phyloP scores from a whole-genome alignment of 2,888 invertebrate species.

The Dolichomitus sp. region DNA sequence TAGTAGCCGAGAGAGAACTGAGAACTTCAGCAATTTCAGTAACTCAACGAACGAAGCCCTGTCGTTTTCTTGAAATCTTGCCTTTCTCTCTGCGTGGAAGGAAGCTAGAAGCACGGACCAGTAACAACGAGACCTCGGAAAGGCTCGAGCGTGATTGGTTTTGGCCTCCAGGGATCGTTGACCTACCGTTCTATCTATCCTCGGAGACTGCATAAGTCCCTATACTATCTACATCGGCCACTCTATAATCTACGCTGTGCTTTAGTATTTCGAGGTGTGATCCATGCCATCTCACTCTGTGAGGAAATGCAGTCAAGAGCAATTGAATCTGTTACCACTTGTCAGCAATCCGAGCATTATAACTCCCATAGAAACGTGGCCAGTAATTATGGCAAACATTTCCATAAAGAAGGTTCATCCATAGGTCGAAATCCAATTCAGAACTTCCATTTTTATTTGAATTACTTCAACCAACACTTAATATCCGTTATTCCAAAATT shows the following conservation, averaged over 20 bases:
- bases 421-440: no score
- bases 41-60: conserved; percentile 70
- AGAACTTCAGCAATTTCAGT: conserved; percentile 74
- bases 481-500: no score
- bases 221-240: conserved; percentile 4
- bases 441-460: no score
- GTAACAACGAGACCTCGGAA: conserved; percentile 70
- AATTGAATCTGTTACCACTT: background rate
- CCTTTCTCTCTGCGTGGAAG: conserved; percentile 35
- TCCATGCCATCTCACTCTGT: background rate
- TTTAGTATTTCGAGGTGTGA: conserved; percentile 28
- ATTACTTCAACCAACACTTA: no score
- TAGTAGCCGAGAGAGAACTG: conserved; percentile 50
- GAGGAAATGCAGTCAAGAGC: background rate
- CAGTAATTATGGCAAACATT: no score
- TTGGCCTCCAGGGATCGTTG: conserved; percentile 70
- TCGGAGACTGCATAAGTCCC: conserved; percentile 35
- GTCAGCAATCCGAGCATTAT: background rate
- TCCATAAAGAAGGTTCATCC: no score
- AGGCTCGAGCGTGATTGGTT: conserved; percentile 71
- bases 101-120: conserved; percentile 51
- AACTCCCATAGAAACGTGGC: background rate
- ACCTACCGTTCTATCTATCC: conserved; percentile 64
- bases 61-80: conserved; percentile 69
- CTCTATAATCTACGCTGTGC: background rate